Evolutionary conservation across 1,140 invertebrate genomes (phyloP).

Genomic region (Centruroides sculpturatus): DNA sequence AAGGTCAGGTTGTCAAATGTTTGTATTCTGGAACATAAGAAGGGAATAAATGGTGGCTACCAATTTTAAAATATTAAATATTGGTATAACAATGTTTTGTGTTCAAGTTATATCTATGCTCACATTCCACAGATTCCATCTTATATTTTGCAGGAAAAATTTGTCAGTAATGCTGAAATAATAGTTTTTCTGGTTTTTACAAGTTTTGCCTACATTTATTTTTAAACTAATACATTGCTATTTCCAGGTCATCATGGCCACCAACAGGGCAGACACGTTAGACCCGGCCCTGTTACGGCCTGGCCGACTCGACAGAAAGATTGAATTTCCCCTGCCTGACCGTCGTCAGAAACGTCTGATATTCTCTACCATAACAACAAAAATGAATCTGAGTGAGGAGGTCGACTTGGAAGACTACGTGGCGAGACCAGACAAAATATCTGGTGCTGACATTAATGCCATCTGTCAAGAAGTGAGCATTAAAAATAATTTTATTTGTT

Average conservation of each 20-base stretch:
- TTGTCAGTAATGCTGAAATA: no score
- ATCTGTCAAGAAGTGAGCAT: slow-evolving; percentile 91
- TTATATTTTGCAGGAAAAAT: no score
- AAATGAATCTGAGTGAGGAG: slow-evolving; percentile 99
- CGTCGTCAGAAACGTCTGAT: slow-evolving; percentile 93
- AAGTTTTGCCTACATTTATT: no score
- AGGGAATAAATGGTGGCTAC: no score
- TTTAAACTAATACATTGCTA: no score
- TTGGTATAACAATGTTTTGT: no score
- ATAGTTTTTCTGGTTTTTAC: no score
- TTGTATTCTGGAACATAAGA: no score
- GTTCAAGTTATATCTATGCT: no score
- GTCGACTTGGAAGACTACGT: slow-evolving; percentile 99
- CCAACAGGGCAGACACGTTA: slow-evolving; percentile 93
- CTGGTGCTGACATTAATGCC: slow-evolving; percentile 97
- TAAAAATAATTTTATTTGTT: not conserved
- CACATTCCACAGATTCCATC: no score
- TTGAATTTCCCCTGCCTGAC: slow-evolving; percentile 97
- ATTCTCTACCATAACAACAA: slow-evolving; percentile 93
- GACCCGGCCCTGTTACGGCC: slow-evolving; percentile 95
- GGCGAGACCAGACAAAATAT: slow-evolving; percentile 93
- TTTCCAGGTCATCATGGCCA: slow-evolving; percentile 93
- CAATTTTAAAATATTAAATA: no score
- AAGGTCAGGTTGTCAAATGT: no score
- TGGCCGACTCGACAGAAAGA: slow-evolving; percentile 94